phyloP scores from a whole-genome alignment of 2,888 invertebrate genomes.

The Leptinotarsa tumamoca region DNA sequence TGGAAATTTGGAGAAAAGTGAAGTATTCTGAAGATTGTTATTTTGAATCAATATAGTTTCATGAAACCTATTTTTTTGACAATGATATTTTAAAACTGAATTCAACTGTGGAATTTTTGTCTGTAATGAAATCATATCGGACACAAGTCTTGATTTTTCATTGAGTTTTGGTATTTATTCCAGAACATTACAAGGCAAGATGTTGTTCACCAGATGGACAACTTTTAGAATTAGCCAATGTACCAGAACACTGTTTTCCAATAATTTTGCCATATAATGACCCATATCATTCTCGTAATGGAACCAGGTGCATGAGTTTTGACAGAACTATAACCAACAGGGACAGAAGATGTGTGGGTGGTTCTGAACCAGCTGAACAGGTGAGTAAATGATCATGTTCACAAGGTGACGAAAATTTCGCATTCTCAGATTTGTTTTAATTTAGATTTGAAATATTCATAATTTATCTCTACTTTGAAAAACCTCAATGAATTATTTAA shows the following conservation, averaged over 20 bases:
- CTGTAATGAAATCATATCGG: too few relatives aligned
- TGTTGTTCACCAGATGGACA: conserved; percentile 74
- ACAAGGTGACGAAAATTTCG: background rate
- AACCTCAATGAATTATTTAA: too few relatives aligned
- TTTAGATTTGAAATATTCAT: too few relatives aligned
- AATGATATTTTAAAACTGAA: too few relatives aligned
- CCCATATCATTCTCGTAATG: conserved; percentile 69
- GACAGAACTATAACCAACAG: conserved; percentile 77
- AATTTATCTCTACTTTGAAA: too few relatives aligned
- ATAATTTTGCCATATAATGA: conserved; percentile 70
- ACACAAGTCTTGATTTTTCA: too few relatives aligned
- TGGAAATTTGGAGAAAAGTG: too few relatives aligned
- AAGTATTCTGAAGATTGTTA: too few relatives aligned
- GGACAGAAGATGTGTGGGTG: conserved; percentile 74
- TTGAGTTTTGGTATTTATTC: conserved; percentile 30
- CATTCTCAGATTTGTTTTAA: background rate
- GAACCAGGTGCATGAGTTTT: conserved; percentile 78
- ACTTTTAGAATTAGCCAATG: conserved; percentile 64
- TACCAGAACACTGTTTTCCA: conserved; percentile 68
- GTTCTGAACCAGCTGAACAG: conserved; percentile 76
- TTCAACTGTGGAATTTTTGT: too few relatives aligned
- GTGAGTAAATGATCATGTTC: conserved; percentile 62
- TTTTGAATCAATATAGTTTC: too few relatives aligned
- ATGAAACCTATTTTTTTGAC: too few relatives aligned
- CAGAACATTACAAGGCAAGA: conserved; percentile 71